Conservation (phyloP, 2,888 invertebrate species). For the Gymnoscelis rufifasciata region DNA sequence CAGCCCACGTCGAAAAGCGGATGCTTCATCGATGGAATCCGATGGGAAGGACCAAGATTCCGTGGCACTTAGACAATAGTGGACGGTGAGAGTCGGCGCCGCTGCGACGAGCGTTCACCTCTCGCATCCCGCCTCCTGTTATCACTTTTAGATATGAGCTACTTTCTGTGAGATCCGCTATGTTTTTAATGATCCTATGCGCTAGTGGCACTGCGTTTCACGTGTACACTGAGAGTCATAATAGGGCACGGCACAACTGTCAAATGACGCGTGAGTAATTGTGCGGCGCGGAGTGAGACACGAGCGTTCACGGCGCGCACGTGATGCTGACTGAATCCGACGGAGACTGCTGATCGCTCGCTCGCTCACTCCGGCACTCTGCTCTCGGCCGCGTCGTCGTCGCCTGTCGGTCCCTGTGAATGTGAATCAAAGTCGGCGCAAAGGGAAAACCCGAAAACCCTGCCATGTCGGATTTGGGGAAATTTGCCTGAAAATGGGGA, state of each 20-base stretch:
- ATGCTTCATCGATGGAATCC: constrained; percentile 71
- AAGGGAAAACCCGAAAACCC: neutral
- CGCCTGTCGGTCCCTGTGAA: neutral
- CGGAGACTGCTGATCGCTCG: constrained; percentile 18
- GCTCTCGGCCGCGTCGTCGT: constrained; percentile 28
- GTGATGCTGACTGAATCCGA: constrained; percentile 74
- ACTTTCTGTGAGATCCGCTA: constrained; percentile 39
- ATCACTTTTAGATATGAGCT: constrained; percentile 43
- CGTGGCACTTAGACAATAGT: constrained; percentile 77
- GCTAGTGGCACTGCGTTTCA: constrained; percentile 62
- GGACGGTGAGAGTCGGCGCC: constrained; percentile 76
- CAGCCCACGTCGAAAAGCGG: constrained; percentile 62
- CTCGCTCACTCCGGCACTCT: constrained; percentile 25
- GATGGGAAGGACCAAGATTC: constrained; percentile 77
- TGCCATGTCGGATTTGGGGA: constrained; percentile 47
- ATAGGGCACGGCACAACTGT: constrained; percentile 66
- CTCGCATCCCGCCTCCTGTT: constrained; percentile 64
- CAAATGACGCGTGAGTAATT: constrained; percentile 70
- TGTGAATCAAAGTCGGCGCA: neutral
- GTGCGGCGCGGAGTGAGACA: constrained; percentile 40
- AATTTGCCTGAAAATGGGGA: constrained; percentile 45
- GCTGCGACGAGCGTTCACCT: constrained; percentile 77
- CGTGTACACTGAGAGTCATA: constrained; percentile 60
- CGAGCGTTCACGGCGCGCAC: constrained; percentile 59
- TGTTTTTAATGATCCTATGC: constrained; percentile 42